A percentile compares a stretch with the other conserved stretches of the same genome.
These are phyloP conservation scores for Spermophilus dauricus DNA, from an alignment of 2,113 vertebrate species.

Conservation along the genomic window DNA sequence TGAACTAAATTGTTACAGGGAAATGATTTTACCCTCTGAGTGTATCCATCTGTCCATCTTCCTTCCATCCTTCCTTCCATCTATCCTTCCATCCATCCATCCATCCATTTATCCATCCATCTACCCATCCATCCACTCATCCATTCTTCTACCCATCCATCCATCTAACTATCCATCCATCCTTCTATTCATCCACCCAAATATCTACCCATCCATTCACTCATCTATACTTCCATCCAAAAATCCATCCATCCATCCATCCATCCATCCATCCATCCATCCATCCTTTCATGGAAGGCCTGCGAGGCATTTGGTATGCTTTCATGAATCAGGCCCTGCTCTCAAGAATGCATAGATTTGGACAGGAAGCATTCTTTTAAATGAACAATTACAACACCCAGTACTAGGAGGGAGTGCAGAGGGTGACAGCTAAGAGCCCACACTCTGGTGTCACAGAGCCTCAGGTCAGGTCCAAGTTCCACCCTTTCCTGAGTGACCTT, in stretches of 20 bases:
- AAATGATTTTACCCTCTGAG: background rate
- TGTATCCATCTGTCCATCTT: background rate
- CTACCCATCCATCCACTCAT: too few relatives aligned
- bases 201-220: background rate
- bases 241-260: background rate
- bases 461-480: background rate
- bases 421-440: background rate
- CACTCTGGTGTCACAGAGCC: too few relatives aligned
- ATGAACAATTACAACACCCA: background rate
- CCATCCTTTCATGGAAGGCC: background rate
- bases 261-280: background rate
- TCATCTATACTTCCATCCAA: too few relatives aligned
- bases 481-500: background rate
- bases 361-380: background rate
- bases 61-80: background rate
- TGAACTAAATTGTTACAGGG: background rate
- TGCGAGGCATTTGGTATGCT: background rate
- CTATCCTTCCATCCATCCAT: too few relatives aligned
- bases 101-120: background rate
- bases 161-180: background rate
- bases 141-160: background rate
- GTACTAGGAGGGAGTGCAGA: background rate
- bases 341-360: background rate
- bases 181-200: background rate
- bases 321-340: background rate